Evolutionary conservation across 2,113 vertebrate genomes (phyloP), one percentile per base, ranked within the genome.

Genomic region (Bos javanicus): DNA sequence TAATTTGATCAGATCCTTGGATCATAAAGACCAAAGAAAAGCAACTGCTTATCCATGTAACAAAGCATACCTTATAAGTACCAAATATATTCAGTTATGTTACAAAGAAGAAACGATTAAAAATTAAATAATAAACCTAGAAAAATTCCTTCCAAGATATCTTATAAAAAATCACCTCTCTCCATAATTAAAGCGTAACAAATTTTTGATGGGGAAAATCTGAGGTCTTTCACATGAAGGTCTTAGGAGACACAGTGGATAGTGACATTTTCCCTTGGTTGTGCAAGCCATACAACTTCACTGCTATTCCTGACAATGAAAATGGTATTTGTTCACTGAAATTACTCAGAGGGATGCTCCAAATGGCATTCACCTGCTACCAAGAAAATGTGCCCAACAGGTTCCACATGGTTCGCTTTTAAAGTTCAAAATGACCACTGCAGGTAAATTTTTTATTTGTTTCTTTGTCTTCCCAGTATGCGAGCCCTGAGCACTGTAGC

Each of bases 21-120:
- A 82, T 74, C 48, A 64, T n/a, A 96, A 97, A 92, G 52, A 91
- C 6, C 36, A 87, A 91, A 96, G 83, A n/a, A 97, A 96, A 89
- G 85, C 33, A 88, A 91, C 54, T 7, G 87, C 46, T 92, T 95
- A 67, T 48, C n/a, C 43, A 85, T 11, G 78, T 11, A 74, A 39
- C 39, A 48, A 1, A 52, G 16, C 12, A 19, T 85, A 76, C 39
- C n/a, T 93, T 82, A 85, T 64, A 93, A 88, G 71, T 11, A 60
- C 56, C 15, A 89, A 82, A 87, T 86, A 89, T n/a, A 76, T 88
- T 81, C 7, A 95, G 21, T 56, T 92, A 76, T 12, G 26, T 50
- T 95, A 97, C 30, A 87, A 95, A 93, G 39, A 95, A 39, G 25
- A 78, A 95, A 87, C 15, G 30, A 92, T 64, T 43, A 95, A 81